Evolutionary conservation across 2,888 invertebrate genomes (phyloP).

Genomic region (Arrhopalites spinosus): DNA sequence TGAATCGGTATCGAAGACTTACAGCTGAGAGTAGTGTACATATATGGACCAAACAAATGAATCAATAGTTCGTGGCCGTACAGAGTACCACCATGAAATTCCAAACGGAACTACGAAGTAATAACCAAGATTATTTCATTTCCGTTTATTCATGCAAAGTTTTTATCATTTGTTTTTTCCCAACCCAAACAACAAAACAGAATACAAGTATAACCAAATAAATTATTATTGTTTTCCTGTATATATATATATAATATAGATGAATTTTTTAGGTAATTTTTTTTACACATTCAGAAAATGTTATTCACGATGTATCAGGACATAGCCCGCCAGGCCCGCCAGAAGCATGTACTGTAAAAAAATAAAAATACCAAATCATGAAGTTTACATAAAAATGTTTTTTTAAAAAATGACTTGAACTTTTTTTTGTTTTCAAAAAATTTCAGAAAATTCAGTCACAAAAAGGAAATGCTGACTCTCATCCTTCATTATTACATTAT

Average conservation of each 20-base stretch:
- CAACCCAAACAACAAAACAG: conserved; percentile 13
- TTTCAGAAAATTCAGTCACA: background rate
- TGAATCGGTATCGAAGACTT: conserved; percentile 1
- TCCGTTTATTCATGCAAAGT: conserved; percentile 42
- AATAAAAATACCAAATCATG: conserved; percentile 28
- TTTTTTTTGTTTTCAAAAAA: background rate
- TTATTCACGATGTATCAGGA: conserved; percentile 62
- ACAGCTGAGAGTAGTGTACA: background rate
- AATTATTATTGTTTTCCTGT: conserved; percentile 9
- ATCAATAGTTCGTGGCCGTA: conserved; percentile 34
- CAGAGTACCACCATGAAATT: conserved; percentile 36
- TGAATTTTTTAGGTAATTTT: conserved; percentile 1
- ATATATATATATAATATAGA: conserved; percentile 8
- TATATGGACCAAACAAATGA: conserved; percentile 41
- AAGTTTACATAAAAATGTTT: no score
- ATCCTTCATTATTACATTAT: background rate
- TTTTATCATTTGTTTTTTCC: conserved; percentile 32
- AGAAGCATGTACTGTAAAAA: conserved; percentile 61
- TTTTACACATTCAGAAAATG: conserved; percentile 11
- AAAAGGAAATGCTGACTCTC: background rate
- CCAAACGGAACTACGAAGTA: conserved; percentile 39
- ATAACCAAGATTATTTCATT: conserved; percentile 41
- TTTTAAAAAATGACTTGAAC: background rate
- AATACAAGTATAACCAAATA: conserved; percentile 4
- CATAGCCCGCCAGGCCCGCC: conserved; percentile 62